Conservation (phyloP, 1,140 invertebrate species). For the Magallana gigas region DNA sequence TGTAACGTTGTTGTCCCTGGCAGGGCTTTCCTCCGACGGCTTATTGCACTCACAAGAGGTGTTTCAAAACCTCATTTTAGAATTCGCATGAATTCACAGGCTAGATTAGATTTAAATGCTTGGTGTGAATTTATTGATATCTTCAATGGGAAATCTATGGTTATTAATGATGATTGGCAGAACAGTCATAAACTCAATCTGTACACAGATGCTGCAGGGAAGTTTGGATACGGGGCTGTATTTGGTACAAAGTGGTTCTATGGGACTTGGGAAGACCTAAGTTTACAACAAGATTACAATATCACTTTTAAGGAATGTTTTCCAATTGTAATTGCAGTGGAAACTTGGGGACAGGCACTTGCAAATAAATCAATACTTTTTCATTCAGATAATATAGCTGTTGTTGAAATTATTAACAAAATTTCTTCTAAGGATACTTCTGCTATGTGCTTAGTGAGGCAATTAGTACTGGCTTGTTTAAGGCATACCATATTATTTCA, state of each 20-base stretch:
- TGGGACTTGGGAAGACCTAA: background rate
- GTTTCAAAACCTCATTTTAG: constrained; percentile 15
- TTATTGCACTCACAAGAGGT: constrained; percentile 40
- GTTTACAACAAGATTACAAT: background rate
- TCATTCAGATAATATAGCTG: constrained; percentile 46
- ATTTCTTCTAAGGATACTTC: constrained; percentile 41
- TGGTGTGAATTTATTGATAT: constrained; percentile 19
- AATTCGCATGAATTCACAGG: background rate
- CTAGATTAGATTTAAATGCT: background rate
- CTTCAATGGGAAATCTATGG: constrained; percentile 32
- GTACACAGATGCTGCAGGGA: constrained; percentile 42
- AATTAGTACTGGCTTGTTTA: constrained; percentile 38
- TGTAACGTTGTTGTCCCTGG: constrained; percentile 43
- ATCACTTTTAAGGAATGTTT: constrained; percentile 47
- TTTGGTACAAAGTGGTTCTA: constrained; percentile 37
- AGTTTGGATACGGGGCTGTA: constrained; percentile 15
- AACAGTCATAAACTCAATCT: background rate
- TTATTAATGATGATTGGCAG: background rate
- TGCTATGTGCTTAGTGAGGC: constrained; percentile 50
- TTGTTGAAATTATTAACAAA: constrained; percentile 55
- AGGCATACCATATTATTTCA: constrained; percentile 32
- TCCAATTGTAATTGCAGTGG: constrained; percentile 44
- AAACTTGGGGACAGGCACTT: background rate
- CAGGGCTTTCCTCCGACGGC: constrained; percentile 40
- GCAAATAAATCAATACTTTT: constrained; percentile 42